Evolutionary conservation across 2,113 vertebrate genomes (phyloP).

Genomic region (Nothobranchius kuhntae): DNA sequence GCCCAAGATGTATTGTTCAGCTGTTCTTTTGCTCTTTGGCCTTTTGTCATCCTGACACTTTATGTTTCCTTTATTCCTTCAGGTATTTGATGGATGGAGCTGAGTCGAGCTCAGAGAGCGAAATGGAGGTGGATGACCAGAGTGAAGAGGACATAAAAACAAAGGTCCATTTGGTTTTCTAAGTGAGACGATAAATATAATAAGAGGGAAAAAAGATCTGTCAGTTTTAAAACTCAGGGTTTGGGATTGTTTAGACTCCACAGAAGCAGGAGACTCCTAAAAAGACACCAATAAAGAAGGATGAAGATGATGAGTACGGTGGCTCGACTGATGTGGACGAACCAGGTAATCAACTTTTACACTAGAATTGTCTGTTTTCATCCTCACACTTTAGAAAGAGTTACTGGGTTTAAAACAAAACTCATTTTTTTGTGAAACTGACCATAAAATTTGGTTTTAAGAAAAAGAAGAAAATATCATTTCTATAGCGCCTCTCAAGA

Average conservation of each 20-base stretch:
- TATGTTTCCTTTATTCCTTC: slow-evolving; percentile 16
- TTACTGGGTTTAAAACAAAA: background rate
- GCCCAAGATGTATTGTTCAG: slow-evolving; percentile 19
- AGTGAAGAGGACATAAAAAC: slow-evolving; percentile 64
- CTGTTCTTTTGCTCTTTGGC: background rate
- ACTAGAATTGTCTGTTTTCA: background rate
- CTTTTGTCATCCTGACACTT: slow-evolving; percentile 36
- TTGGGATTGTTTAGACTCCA: slow-evolving; percentile 24
- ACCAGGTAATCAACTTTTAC: slow-evolving; percentile 51
- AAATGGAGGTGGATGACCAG: slow-evolving; percentile 65
- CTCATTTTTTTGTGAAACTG: background rate
- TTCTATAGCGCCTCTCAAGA: too few species aligned
- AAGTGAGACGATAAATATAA: background rate
- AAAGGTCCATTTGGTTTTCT: slow-evolving; percentile 58
- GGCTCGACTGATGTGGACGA: slow-evolving; percentile 76
- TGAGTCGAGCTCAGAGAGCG: slow-evolving; percentile 82
- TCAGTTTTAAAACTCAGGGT: background rate
- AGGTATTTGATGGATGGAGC: slow-evolving; percentile 87
- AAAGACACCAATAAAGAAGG: slow-evolving; percentile 38
- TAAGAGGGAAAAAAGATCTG: background rate
- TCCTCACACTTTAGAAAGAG: background rate
- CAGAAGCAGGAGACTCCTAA: slow-evolving; percentile 63
- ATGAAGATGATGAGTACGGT: slow-evolving; percentile 64
- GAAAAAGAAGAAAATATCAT: too few species aligned
- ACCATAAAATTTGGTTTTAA: background rate